A percentile compares a stretch with the other conserved stretches of the same genome.
phyloP scores from a whole-genome alignment of 2,113 vertebrate species.

The Rana temporaria region DNA sequence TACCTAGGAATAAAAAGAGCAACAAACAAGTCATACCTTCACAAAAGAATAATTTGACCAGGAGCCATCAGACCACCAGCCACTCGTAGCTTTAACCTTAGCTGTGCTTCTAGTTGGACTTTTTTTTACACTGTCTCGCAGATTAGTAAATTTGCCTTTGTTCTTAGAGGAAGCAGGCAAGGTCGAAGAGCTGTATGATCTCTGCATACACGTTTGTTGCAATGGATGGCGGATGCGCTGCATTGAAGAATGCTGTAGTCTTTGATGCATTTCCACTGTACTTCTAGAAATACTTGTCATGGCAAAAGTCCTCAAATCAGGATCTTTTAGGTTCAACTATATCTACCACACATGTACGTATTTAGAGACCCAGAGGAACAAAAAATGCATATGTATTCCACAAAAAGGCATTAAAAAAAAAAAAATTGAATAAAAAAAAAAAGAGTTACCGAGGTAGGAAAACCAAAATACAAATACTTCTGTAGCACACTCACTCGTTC shows the following conservation, averaged over 20 bases:
- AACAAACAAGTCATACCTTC: constrained; percentile 72
- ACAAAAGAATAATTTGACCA: constrained; percentile 70
- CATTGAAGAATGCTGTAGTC: constrained; percentile 60
- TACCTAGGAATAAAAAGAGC: background rate
- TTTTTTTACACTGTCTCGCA: constrained; percentile 86
- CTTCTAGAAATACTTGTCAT: constrained; percentile 63
- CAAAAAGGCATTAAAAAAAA: background rate
- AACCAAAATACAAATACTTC: constrained; percentile 58
- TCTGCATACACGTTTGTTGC: background rate
- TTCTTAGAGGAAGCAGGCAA: constrained; percentile 71
- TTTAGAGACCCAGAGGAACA: constrained; percentile 35
- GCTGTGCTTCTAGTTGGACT: constrained; percentile 84
- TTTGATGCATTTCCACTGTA: constrained; percentile 45
- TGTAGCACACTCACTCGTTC: constrained; percentile 62
- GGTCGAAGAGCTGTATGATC: constrained; percentile 67
- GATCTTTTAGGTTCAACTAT: constrained; percentile 56
- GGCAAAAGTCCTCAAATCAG: constrained; percentile 38
- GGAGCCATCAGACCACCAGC: constrained; percentile 69
- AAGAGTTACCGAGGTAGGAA: background rate
- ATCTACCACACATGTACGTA: background rate
- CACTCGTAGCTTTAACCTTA: constrained; percentile 74
- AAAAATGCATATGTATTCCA: background rate
- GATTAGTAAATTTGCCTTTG: constrained; percentile 79
- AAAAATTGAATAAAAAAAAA: background rate
- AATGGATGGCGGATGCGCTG: constrained; percentile 54